These are phyloP conservation scores for Pachydiplax longipennis DNA, from an alignment of 2,888 invertebrate genomes.

Conservation along the genomic window DNA sequence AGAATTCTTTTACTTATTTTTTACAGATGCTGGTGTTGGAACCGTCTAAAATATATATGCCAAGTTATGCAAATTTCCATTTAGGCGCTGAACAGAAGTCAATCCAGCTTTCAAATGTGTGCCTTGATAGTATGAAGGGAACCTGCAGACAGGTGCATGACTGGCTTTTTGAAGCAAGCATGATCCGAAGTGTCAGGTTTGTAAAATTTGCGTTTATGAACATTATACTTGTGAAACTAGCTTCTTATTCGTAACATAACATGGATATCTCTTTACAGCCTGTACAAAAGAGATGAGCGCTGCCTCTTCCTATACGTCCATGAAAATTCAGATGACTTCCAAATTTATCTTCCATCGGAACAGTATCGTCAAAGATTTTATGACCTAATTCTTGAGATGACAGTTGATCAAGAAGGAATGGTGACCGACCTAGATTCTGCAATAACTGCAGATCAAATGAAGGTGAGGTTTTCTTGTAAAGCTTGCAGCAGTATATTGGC, in stretches of 20 bases:
- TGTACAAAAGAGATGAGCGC: conserved; percentile 95
- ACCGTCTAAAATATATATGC: conserved; percentile 91
- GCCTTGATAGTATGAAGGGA: conserved; percentile 77
- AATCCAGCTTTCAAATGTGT: conserved; percentile 86
- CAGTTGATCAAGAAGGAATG: conserved; percentile 83
- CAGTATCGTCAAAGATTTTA: conserved; percentile 84
- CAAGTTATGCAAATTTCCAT: conserved; percentile 95
- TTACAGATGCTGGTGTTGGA: conserved; percentile 82
- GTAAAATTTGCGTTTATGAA: background rate
- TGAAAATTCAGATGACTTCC: conserved; percentile 98
- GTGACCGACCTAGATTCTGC: conserved; percentile 79
- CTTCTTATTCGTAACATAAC: background rate
- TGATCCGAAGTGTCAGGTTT: conserved; percentile 85
- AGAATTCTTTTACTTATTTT: conserved; percentile 48
- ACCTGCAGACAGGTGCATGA: conserved; percentile 87
- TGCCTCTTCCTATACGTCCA: conserved; percentile 97
- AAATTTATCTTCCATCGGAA: conserved; percentile 95
- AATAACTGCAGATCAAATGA: conserved; percentile 75
- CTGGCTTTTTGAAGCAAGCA: conserved; percentile 91
- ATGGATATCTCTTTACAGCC: conserved; percentile 63
- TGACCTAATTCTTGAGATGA: conserved; percentile 84
- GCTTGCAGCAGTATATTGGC: background rate
- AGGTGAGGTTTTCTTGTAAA: conserved; percentile 61
- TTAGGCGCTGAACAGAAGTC: conserved; percentile 93
- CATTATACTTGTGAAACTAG: background rate